Evolutionary conservation across 2,113 vertebrate genomes (phyloP), one percentile per base, ranked within the genome.

Genomic region (Pipra filicauda): DNA sequence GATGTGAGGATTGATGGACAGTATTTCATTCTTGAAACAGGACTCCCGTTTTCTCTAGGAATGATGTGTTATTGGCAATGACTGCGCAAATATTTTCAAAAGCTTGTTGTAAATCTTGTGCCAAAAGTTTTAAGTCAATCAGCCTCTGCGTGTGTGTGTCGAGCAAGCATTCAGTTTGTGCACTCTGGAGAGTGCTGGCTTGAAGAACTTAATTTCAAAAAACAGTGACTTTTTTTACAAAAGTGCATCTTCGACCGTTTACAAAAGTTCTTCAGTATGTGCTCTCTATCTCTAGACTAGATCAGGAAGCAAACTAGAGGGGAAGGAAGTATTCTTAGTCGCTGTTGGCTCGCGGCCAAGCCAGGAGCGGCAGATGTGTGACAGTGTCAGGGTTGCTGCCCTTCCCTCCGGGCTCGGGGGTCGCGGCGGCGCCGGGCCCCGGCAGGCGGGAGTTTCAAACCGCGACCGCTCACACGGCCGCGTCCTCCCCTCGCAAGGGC

Each of bases 131-230:
- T 23, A 75, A 49, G 46, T 11, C 6, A 3, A 2, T 20, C 39
- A 65, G 28, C 37, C 9, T 15, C 2, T 17, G 15, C 5, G n/a
- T 6, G 43, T 4, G 31, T 37, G n/a, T 1, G 2, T 0, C 6
- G 10, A 69, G 17, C 41, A 90, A 54, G 10, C 5, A 10, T 1
- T 8, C 26, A 31, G 59, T n/a, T 8, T 41, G 37, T 9, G 23
- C 7, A 7, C 33, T 44, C 28, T 9, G 12, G 59, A 33, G 21
- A 14, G 5, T 1, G 11, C 19, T 5, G 41, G 76, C 30, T 0
- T 16, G 57, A 64, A 51, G 15, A 65, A n/a, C 6, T n/a, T 8
- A 0, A 11, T 31, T 51, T 46, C 27, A 26, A 21, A 43, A 39
- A 4, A 6, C 15, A 5, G 15, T 7, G 57, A 31, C 35, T 31